These are phyloP conservation scores for Carpatolechia fugitivella DNA, from an alignment of 2,888 invertebrate species.

Conservation along the genomic window DNA sequence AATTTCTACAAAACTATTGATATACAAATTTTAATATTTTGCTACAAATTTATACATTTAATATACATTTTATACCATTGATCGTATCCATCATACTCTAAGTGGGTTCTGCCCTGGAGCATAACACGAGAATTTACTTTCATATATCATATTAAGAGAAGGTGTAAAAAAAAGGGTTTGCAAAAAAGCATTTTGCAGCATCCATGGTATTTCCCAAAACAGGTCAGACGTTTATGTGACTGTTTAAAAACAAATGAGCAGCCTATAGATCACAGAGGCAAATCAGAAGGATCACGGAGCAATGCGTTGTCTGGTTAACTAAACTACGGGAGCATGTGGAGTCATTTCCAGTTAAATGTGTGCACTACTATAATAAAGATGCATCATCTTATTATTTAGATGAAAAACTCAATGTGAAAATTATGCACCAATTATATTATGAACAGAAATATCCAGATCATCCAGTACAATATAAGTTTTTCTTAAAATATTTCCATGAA, in stretches of 20 bases:
- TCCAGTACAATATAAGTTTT: too few relatives aligned
- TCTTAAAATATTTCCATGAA: too few relatives aligned
- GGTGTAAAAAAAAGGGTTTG: constrained; percentile 4
- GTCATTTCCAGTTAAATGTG: constrained; percentile 4
- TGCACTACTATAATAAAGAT: constrained; percentile 7
- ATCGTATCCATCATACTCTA: too few relatives aligned
- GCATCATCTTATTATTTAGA: constrained; percentile 5
- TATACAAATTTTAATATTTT: too few relatives aligned
- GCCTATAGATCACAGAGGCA: constrained; percentile 3
- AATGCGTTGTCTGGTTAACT: too few relatives aligned
- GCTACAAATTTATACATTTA: too few relatives aligned
- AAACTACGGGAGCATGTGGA: not conserved
- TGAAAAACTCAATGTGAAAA: not conserved
- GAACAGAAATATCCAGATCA: too few relatives aligned
- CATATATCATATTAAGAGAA: constrained; percentile 6
- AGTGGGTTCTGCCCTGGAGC: too few relatives aligned
- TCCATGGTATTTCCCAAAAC: constrained; percentile 5
- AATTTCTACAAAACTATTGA: too few relatives aligned
- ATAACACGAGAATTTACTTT: not conserved
- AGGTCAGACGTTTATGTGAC: constrained; percentile 6
- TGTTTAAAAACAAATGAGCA: constrained; percentile 7
- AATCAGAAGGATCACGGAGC: not conserved
- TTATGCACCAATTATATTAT: too few relatives aligned
- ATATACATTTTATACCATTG: too few relatives aligned
- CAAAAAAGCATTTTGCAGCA: constrained; percentile 4